Evolutionary conservation across 2,113 vertebrate genomes (phyloP), one percentile per base, ranked within the genome.

Genomic region (Thermophis baileyi): DNA sequence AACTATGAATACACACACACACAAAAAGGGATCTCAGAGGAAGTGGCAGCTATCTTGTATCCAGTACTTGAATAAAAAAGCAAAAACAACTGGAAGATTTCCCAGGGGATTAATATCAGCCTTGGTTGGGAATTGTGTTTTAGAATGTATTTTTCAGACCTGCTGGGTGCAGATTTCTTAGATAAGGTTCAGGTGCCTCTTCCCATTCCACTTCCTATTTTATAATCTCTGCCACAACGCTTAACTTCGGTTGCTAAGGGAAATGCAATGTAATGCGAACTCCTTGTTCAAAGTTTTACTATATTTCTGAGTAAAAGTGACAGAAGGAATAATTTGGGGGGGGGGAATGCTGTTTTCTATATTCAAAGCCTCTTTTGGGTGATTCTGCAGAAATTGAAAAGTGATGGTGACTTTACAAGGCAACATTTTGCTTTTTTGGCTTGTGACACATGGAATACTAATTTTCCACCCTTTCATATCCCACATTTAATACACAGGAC

Each of bases 171-270:
- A 87, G 3, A 6, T 24, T 60, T 57, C 51, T 87, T 54, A 60
- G 53, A 93, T 90, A 87, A n/a, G 49, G n/a, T 93, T 87, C 55
- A 63, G 30, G 20, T 40, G 9, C 81, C n/a, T 90, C 55, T 57
- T 86, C 30, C 22, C 18, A 20, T 69, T 69, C 27, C 11, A 22
- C 46, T 87, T 90, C 35, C 47, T 54, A 16, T 16, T 12, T 11
- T 30, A 46, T 57, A 16, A 54, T 50, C 46, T 7, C 40, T 7
- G 0, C 0, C 3, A 69, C 44, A 50, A 81, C 46, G 0, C 11
- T 63, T 3, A 55, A 16, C 69, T 14, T 53, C 0, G 6, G 40
- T 44, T 89, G 40, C 0, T 24, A 44, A 46, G 2, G 1, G 0
- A 9, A 30, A 24, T 18, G 25, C 6, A 8, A 4, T 50, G 46